A percentile compares a stretch with the other conserved stretches of the same genome.
Evolutionary conservation across 1,140 invertebrate species (phyloP).

Genomic region (Bombyx mandarina): DNA sequence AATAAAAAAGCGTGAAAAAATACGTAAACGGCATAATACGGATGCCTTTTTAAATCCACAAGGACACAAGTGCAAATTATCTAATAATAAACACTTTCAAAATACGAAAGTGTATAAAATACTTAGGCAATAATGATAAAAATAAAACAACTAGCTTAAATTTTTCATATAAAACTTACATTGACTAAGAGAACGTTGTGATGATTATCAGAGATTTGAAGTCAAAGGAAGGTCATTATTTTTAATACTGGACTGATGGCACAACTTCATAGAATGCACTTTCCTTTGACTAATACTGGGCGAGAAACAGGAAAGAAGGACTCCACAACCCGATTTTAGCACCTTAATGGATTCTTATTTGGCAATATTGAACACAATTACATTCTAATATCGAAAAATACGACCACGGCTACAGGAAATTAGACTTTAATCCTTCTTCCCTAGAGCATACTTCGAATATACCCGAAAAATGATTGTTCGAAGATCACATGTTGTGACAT

Average conservation of each 20-base stretch:
- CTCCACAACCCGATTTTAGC: slow-evolving; percentile 64
- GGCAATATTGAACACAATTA: slow-evolving; percentile 33
- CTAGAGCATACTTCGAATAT: slow-evolving; percentile 25
- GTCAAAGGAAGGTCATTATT: slow-evolving; percentile 59
- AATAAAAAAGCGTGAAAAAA: slow-evolving; percentile 53
- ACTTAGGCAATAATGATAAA: slow-evolving; percentile 62
- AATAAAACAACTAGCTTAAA: slow-evolving; percentile 58
- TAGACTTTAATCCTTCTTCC: slow-evolving; percentile 48
- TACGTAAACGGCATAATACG: slow-evolving; percentile 46
- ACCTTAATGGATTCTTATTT: slow-evolving; percentile 42
- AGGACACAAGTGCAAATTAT: slow-evolving; percentile 69
- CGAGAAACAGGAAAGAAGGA: slow-evolving; percentile 65
- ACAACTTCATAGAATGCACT: slow-evolving; percentile 60
- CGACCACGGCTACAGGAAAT: slow-evolving; percentile 3
- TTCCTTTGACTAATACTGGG: slow-evolving; percentile 68
- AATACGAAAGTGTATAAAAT: slow-evolving; percentile 61
- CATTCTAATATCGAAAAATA: neutral
- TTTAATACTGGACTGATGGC: slow-evolving; percentile 69
- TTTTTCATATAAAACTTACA: slow-evolving; percentile 62
- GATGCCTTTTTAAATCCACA: slow-evolving; percentile 61
- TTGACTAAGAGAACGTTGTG: slow-evolving; percentile 69
- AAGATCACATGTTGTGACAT: slow-evolving; percentile 54
- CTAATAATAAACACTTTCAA: slow-evolving; percentile 61
- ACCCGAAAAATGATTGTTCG: slow-evolving; percentile 45
- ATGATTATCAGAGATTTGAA: slow-evolving; percentile 61